Conservation (phyloP, 53 echinoderm and acorn worm genomes). For the Zoroaster sp. region DNA sequence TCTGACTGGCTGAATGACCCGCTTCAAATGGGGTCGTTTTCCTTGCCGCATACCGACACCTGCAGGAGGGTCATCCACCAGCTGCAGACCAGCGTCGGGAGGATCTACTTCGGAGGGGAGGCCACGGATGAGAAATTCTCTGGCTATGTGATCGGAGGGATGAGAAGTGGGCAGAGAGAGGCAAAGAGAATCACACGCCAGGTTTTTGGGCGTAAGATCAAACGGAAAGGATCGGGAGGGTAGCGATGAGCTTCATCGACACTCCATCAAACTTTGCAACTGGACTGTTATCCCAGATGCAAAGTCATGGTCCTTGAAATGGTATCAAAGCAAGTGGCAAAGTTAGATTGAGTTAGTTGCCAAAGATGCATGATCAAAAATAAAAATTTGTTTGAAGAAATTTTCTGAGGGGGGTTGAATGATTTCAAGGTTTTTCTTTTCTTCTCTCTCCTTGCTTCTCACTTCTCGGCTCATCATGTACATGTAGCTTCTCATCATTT, state of each 20-base stretch:
- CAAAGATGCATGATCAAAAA: too few species aligned
- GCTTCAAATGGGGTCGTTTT: constrained; percentile 55
- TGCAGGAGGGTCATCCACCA: constrained; percentile 5
- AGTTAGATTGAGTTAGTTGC: too few species aligned
- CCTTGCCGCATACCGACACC: constrained; percentile 15
- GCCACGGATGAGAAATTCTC: constrained; percentile 53
- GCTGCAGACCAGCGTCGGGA: constrained; percentile 53
- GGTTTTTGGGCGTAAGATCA: neutral
- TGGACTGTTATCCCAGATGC: neutral
- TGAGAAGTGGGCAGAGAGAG: constrained; percentile 62
- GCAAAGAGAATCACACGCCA: constrained; percentile 55
- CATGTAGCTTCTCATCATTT: too few species aligned
- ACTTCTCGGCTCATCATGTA: too few species aligned
- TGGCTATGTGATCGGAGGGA: constrained; percentile 56
- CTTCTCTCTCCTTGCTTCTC: too few species aligned
- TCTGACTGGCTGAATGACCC: constrained; percentile 59
- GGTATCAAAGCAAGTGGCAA: too few species aligned
- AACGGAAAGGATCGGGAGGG: neutral
- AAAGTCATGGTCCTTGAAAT: neutral
- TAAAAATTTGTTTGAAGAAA: too few species aligned
- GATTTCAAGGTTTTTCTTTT: too few species aligned
- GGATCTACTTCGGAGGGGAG: constrained; percentile 64
- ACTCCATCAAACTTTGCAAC: neutral
- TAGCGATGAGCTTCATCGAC: neutral
- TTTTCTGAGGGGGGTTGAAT: too few species aligned